Conservation (phyloP, 2,888 invertebrate species). For the Mactromeris polynyma region DNA sequence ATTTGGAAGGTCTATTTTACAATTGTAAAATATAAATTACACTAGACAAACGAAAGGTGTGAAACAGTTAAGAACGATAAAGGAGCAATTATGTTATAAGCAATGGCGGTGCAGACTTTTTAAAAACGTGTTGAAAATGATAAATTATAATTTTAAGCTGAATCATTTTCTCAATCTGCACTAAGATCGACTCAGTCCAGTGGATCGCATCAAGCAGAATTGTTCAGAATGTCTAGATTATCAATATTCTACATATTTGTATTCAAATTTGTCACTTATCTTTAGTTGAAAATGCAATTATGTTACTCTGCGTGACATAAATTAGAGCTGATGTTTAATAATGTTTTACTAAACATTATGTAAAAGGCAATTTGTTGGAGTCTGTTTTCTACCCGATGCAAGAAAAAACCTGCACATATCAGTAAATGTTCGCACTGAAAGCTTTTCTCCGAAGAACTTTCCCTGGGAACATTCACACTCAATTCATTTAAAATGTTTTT, state of each 20-base stretch:
- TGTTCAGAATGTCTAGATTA: background rate
- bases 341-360: background rate
- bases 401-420: too few species aligned
- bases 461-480: background rate
- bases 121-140: conserved; percentile 51
- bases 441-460: background rate
- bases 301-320: background rate
- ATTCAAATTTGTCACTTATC: background rate
- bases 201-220: conserved; percentile 3
- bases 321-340: conserved; percentile 2
- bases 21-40: conserved; percentile 64
- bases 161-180: conserved; percentile 27
- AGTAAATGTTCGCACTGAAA: too few species aligned
- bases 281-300: background rate
- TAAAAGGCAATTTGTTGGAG: conserved; percentile 3
- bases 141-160: conserved; percentile 46
- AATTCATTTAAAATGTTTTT: too few species aligned
- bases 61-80: conserved; percentile 57
- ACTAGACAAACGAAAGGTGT: conserved; percentile 59
- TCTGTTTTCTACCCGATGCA: background rate
- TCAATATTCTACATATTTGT: background rate
- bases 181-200: conserved; percentile 19
- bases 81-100: conserved; percentile 59
- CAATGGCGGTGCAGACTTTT: conserved; percentile 23
- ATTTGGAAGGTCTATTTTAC: conserved; percentile 49